Evolutionary conservation across 92 coral and sea anemone genomes (phyloP), one percentile per base, ranked within the genome.

Genomic region (Metridium senile): DNA sequence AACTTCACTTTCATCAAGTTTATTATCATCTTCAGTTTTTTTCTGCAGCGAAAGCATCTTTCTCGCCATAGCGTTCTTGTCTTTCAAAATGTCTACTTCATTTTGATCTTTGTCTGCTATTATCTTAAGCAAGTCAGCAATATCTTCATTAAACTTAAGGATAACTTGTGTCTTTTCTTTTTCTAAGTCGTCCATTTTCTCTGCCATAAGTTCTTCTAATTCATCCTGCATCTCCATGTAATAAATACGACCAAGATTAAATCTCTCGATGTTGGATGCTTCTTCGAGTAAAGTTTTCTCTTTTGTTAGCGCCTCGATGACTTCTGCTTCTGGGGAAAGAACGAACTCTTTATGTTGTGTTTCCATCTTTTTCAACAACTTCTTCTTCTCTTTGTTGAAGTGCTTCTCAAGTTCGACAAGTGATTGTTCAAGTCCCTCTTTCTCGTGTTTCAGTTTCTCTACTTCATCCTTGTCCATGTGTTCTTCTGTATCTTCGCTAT

Each of bases 221-320:
- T 95, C 99, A 21, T 95, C 99, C 51, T 85, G 90, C 99, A 95
- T 95, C 74, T 95, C 99, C 74, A 80, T 63, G 81, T 92, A 87
- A 64, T 95, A 95, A 49, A 95, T 35, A 32, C 99, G 74, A 83
- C 99, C 87, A 43, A 95, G 76, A 52, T 87, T 82, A 70, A 95
- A 95, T 61, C 99, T 68, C 62, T 95, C 99, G 4, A 87, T 29
- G 58, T 89, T 89, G 21, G 86, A 64, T 6, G 92, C 93, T 25
- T 95, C 89, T 81, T 95, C 97, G 30, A 95, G 74, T 30, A 82
- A 39, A 19, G 85, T 72, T 75, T 82, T 95, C 81, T 89, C 90
- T 59, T 84, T 87, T 16, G 85, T 81, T n/a, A 93, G 90, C 31
- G 72, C 72, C 72, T 95, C 93, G 65, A 93, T 89, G 2, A 89